phyloP scores from a whole-genome alignment of 2,797 vertebrate species.

The Telmatherina bonti region DNA sequence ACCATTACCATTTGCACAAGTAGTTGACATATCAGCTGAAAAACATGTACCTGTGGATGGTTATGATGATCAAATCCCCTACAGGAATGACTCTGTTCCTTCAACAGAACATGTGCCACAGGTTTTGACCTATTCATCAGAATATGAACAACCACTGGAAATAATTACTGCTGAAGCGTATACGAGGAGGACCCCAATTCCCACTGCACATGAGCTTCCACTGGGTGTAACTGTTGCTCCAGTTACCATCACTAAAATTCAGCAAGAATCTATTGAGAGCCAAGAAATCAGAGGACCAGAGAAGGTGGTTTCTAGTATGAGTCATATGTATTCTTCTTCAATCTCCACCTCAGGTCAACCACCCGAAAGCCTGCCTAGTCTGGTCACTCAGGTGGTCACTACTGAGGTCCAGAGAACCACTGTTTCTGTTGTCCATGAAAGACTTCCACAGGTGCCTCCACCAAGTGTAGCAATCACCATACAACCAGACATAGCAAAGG shows the following conservation, averaged over 20 bases:
- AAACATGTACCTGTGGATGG: constrained; percentile 55
- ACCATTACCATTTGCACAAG: constrained; percentile 48
- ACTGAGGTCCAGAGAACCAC: constrained; percentile 87
- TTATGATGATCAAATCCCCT: constrained; percentile 55
- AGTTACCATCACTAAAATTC: constrained; percentile 82
- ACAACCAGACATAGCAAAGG: constrained; percentile 83
- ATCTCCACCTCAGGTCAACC: constrained; percentile 83
- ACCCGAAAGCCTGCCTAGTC: constrained; percentile 77
- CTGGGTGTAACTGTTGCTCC: constrained; percentile 67
- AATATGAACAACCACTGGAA: constrained; percentile 72
- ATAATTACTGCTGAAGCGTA: constrained; percentile 71
- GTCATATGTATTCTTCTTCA: constrained; percentile 86
- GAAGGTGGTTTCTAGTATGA: constrained; percentile 84
- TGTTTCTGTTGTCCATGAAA: constrained; percentile 86
- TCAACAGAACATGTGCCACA: constrained; percentile 61
- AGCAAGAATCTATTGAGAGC: constrained; percentile 84
- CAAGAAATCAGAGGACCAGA: constrained; percentile 83
- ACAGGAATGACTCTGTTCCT: constrained; percentile 52
- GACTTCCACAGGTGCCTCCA: constrained; percentile 79
- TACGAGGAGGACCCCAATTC: constrained; percentile 62
- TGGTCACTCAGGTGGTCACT: constrained; percentile 86
- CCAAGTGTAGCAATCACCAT: constrained; percentile 76
- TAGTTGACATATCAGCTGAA: constrained; percentile 68
- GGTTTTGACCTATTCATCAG: constrained; percentile 60
- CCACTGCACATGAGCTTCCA: constrained; percentile 60